Base-by-base conservation (phyloP, 2,888 invertebrate species). In the Pardosa pseudoannulata region DNA sequence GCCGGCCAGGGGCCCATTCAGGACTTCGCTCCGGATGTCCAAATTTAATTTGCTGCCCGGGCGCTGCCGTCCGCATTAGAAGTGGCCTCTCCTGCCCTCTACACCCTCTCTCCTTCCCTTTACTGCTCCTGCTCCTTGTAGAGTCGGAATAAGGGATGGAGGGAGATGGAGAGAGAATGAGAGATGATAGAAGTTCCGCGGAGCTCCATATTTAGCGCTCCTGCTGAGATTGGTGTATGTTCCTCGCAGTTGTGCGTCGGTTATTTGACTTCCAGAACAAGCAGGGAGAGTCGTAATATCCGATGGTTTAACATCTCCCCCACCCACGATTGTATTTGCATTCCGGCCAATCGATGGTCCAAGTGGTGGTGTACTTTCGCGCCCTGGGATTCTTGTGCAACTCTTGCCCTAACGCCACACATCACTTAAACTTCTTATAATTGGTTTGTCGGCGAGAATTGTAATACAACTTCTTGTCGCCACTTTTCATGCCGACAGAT, bases 31-130 rank as follows among this genome's bases (percentile, higher is more conserved):
- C 85, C 76, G 79, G 85, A 85, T 76, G 85, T 76, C 85, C 79
- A 80, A 86, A 86, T 86, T 86, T 86, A 86, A 86, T 86, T 86
- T 86, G 86, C 86, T 79, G 85, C 75, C 79, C n/a, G 86, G 86
- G 79, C 86, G 79, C 86, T 75, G 75, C 65, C 68, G 79, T 79
- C 62, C 79, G 86, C 86, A 86, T 86, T 80, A 79, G 86, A 79
- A 86, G 79, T 80, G 86, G 79, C 62, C 68, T 65, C 72, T 65
- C 71, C 29, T 32, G 23, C 56, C 23, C 62, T 28, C n/a, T 31
- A 56, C 41, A 70, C 11, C 11, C 19, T 31, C 39, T 16, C 29
- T 71, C 36, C 13, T 56, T 46, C 36, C 65, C 23, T 23, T 68
- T 64, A 13, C 68, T 27, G 65, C 23, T 56, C 23, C 16, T 68